Conservation (phyloP, 2,888 invertebrate species). For the Scaptodrosophila latifasciaeformis region DNA sequence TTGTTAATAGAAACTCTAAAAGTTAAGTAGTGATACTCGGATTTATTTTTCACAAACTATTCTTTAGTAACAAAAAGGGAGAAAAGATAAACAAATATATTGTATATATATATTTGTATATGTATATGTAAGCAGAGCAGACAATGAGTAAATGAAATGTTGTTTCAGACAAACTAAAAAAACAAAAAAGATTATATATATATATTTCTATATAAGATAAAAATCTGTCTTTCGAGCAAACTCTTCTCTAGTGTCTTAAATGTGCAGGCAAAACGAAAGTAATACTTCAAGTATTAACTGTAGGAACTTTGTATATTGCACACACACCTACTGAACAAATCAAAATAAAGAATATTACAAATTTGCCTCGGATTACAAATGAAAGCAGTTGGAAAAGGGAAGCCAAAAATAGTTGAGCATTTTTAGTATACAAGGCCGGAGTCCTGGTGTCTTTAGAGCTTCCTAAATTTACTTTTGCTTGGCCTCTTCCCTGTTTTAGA, state of each 20-base stretch:
- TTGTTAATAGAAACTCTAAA: conserved; percentile 65
- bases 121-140: conserved; percentile 21
- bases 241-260: conserved; percentile 61
- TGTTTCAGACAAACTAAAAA: too few species aligned
- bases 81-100: not conserved
- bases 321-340: not conserved
- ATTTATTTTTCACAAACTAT: conserved; percentile 58
- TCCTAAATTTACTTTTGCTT: too few species aligned
- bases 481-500: not conserved
- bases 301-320: not conserved
- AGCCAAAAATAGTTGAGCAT: too few species aligned
- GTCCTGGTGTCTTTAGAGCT: too few species aligned
- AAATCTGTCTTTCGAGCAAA: conserved; percentile 24
- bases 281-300: not conserved
- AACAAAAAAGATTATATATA: too few species aligned
- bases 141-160: too few species aligned
- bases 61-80: conserved; percentile 25
- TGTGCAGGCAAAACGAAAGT: conserved; percentile 35
- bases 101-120: conserved; percentile 25
- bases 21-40: conserved; percentile 67
- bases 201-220: conserved; percentile 14
- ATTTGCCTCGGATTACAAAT: too few species aligned
- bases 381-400: too few species aligned
- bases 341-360: too few species aligned
- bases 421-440: too few species aligned